Conservation (phyloP, 2,888 invertebrate species). For the Rotaria socialis region DNA sequence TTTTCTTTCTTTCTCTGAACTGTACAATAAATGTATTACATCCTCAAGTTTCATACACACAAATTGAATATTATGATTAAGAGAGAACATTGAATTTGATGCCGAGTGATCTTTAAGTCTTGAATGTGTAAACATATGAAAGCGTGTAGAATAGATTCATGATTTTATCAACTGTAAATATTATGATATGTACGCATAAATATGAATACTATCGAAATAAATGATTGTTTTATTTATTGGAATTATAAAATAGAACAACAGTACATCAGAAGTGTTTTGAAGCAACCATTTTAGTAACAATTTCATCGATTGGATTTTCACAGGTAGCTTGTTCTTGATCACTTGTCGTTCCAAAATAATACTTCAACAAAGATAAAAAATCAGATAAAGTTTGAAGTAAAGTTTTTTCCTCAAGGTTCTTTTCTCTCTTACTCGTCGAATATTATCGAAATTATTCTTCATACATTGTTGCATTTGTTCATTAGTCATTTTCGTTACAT, state of each 20-base stretch:
- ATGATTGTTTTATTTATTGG: not conserved
- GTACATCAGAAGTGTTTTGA: not conserved
- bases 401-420: not conserved
- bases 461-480: conserved; percentile 29
- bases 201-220: not conserved
- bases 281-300: not conserved
- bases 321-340: not conserved
- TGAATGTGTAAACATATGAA: not conserved
- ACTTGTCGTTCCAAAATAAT: not conserved
- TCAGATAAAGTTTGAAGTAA: not conserved
- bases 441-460: not conserved
- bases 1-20: not conserved
- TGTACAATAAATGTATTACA: not conserved
- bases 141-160: not conserved
- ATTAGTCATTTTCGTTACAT: not conserved
- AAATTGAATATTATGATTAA: no score
- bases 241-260: not conserved
- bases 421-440: not conserved
- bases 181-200: not conserved
- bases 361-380: not conserved
- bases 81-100: not conserved
- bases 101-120: not conserved
- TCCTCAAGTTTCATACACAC: not conserved
- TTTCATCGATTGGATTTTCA: not conserved
- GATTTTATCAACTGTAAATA: not conserved